Conservation (phyloP, 2,888 invertebrate genomes). For the Sphaerophoria taeniata region DNA sequence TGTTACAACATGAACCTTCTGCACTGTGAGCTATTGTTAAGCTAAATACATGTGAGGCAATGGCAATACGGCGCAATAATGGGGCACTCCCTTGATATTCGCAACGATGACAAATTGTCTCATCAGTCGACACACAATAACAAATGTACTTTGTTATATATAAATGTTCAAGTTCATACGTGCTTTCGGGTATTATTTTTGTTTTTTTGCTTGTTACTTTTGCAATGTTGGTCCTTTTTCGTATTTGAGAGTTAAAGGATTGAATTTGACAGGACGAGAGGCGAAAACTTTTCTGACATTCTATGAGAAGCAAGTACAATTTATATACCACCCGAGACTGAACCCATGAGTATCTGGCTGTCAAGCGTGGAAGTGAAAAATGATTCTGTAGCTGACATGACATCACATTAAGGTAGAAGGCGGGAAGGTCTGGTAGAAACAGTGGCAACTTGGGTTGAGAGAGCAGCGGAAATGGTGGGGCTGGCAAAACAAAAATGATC, state of each 20-base stretch:
- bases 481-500: too few relatives aligned
- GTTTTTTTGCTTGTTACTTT: neutral
- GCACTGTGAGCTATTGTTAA: constrained; percentile 28
- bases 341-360: constrained; percentile 19
- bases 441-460: too few relatives aligned
- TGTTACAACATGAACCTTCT: constrained; percentile 55
- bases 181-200: constrained; percentile 18
- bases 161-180: neutral
- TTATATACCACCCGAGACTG: constrained; percentile 9
- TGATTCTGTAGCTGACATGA: constrained; percentile 55
- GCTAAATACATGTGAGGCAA: constrained; percentile 48
- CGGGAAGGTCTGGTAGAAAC: too few relatives aligned
- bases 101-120: constrained; percentile 71
- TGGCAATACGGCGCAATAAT: constrained; percentile 70
- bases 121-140: constrained; percentile 70
- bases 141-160: constrained; percentile 66
- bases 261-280: constrained; percentile 51
- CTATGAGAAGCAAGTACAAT: constrained; percentile 52
- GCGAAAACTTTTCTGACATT: constrained; percentile 56
- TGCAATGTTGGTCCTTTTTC: constrained; percentile 45
- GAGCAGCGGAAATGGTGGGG: too few relatives aligned
- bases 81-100: constrained; percentile 71
- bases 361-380: constrained; percentile 54
- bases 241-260: constrained; percentile 26
- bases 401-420: constrained; percentile 55